These are phyloP conservation scores for Drosophila kohkoa DNA, from an alignment of 1,140 invertebrate genomes.

Conservation along the genomic window DNA sequence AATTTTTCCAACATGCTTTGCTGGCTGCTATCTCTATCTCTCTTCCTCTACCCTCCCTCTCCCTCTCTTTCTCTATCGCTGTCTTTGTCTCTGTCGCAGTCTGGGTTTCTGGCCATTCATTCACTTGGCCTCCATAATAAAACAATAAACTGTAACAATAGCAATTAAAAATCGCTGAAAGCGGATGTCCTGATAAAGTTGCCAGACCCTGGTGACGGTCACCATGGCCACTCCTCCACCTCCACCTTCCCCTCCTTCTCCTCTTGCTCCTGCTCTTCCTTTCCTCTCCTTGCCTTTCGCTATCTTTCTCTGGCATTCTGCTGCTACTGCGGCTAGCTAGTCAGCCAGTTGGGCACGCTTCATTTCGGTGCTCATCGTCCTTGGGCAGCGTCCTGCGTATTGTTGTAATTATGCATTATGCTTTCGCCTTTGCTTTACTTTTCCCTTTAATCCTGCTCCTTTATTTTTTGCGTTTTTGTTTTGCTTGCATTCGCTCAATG, in stretches of 20 bases:
- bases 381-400: constrained; percentile 61
- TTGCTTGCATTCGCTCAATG: constrained; percentile 3
- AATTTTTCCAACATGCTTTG: constrained; percentile 47
- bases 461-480: neutral
- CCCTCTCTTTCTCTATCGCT: constrained; percentile 9
- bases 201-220: constrained; percentile 48
- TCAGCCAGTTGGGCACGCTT: constrained; percentile 42
- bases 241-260: too few relatives aligned
- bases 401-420: constrained; percentile 81
- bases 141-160: constrained; percentile 82
- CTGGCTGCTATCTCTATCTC: constrained; percentile 16
- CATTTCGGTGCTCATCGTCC: constrained; percentile 59
- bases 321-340: constrained; percentile 31
- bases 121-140: constrained; percentile 80
- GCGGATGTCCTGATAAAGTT: constrained; percentile 80
- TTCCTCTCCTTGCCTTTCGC: neutral
- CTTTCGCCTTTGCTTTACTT: constrained; percentile 38
- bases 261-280: too few relatives aligned
- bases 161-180: constrained; percentile 82
- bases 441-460: constrained; percentile 10
- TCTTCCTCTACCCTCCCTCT: neutral
- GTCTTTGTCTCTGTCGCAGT: constrained; percentile 14
- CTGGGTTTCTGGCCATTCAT: constrained; percentile 69
- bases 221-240: neutral
- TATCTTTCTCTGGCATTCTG: neutral